A percentile compares a stretch with the other conserved stretches of the same genome.
Evolutionary conservation across 1,140 invertebrate species (phyloP).

Genomic region (Heterodera schachtii): DNA sequence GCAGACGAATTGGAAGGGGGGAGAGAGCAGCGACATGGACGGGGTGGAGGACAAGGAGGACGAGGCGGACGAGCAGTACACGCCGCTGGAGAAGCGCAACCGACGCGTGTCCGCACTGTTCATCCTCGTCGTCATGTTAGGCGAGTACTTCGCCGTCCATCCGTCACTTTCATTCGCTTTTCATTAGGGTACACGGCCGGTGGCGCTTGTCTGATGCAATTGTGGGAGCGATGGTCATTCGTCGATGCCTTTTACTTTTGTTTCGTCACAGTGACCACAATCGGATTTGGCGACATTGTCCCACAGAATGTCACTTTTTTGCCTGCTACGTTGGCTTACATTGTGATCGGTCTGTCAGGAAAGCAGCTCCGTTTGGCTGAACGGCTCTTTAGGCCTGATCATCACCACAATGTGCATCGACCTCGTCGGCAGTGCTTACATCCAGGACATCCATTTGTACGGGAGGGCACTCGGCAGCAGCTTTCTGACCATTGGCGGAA

Average conservation of each 20-base stretch:
- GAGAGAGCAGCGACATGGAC: constrained; percentile 20
- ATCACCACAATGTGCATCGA: constrained; percentile 65
- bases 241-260: constrained; percentile 66
- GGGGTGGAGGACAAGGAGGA: constrained; percentile 32
- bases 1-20: constrained; percentile 52
- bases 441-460: constrained; percentile 65
- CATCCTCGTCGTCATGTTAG: constrained; percentile 65
- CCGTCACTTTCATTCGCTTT: too few species aligned
- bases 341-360: constrained; percentile 51
- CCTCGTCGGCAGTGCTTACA: constrained; percentile 64
- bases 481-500: constrained; percentile 65
- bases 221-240: constrained; percentile 65
- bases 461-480: constrained; percentile 58
- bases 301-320: constrained; percentile 64
- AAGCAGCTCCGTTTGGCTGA: too few species aligned
- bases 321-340: constrained; percentile 60
- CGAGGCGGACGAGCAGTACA: constrained; percentile 14
- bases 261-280: constrained; percentile 66
- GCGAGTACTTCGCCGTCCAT: constrained; percentile 24
- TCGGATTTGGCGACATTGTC: constrained; percentile 65
- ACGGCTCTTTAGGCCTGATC: constrained; percentile 40
- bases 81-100: constrained; percentile 36
- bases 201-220: constrained; percentile 64
- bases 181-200: constrained; percentile 62
- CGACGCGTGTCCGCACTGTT: constrained; percentile 64